Conservation (phyloP, 2,797 vertebrate species). For the Odontamblyopus rebecca region DNA sequence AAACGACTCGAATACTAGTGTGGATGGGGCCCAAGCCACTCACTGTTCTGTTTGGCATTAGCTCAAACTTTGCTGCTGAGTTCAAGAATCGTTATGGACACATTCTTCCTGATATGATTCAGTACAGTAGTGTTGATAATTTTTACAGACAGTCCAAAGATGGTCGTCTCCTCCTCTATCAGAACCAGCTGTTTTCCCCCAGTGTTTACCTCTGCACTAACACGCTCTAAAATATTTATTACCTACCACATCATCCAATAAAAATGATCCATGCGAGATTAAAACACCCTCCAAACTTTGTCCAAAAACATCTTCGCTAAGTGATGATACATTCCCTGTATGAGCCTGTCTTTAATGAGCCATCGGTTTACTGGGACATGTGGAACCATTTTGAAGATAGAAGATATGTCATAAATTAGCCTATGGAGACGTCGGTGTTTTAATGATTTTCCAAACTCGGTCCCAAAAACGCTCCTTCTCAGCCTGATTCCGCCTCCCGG, state of each 20-base stretch:
- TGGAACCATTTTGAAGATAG: slow-evolving; percentile 7
- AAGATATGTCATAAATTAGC: not conserved
- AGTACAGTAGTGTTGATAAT: not conserved
- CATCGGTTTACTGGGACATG: not conserved
- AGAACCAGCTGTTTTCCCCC: slow-evolving; percentile 2
- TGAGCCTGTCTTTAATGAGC: not conserved
- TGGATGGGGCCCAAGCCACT: too few species aligned
- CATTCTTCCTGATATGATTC: not conserved
- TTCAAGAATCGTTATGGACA: not conserved
- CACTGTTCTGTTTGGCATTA: not conserved
- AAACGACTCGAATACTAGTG: too few species aligned
- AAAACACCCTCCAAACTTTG: not conserved
- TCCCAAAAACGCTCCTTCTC: not conserved
- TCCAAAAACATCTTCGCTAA: not conserved
- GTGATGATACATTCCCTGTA: not conserved
- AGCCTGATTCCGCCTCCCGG: not conserved
- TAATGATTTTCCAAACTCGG: not conserved
- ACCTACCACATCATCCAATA: not conserved
- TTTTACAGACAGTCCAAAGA: too few species aligned
- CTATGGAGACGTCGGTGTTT: not conserved
- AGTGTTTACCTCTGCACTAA: not conserved
- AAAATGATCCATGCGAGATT: not conserved
- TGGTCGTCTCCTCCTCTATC: not conserved
- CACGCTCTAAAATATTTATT: not conserved
- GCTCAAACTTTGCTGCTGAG: not conserved